phyloP scores from a whole-genome alignment of 2,113 vertebrate genomes.

The Antennarius striatus region DNA sequence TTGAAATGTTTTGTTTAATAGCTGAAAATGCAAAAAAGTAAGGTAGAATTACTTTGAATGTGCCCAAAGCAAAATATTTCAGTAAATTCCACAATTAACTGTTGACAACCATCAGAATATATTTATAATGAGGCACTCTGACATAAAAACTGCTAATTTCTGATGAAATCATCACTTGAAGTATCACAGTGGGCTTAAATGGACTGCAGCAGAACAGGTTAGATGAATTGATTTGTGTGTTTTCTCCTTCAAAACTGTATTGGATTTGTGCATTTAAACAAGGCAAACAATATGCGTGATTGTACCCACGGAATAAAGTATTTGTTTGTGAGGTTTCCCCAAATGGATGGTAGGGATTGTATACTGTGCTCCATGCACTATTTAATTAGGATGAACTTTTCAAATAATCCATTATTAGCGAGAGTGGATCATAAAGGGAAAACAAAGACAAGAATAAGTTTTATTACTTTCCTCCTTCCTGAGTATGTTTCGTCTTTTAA shows the following conservation, averaged over 20 bases:
- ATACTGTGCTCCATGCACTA: constrained; percentile 30
- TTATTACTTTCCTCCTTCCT: constrained; percentile 44
- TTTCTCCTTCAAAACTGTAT: background rate
- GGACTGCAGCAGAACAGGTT: no score
- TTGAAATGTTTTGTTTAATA: no score
- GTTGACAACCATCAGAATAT: no score
- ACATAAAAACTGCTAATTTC: no score
- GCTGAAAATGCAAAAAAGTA: no score
- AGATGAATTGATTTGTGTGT: no score
- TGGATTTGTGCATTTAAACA: background rate
- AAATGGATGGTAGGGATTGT: constrained; percentile 36
- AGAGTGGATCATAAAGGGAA: constrained; percentile 48
- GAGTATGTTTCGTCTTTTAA: constrained; percentile 15
- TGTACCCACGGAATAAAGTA: constrained; percentile 4
- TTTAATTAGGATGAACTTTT: constrained; percentile 71
- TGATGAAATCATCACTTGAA: no score
- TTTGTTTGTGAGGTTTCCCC: constrained; percentile 47
- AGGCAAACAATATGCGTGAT: constrained; percentile 3
- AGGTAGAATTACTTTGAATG: no score
- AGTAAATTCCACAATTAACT: no score
- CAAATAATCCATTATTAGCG: constrained; percentile 66
- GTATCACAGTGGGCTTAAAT: no score
- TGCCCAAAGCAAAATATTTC: no score
- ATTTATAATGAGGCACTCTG: no score
- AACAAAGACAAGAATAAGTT: constrained; percentile 37